A percentile compares a stretch with the other conserved stretches of the same genome.
Evolutionary conservation across 1,140 invertebrate genomes (phyloP).

Genomic region (Theocolax elegans): DNA sequence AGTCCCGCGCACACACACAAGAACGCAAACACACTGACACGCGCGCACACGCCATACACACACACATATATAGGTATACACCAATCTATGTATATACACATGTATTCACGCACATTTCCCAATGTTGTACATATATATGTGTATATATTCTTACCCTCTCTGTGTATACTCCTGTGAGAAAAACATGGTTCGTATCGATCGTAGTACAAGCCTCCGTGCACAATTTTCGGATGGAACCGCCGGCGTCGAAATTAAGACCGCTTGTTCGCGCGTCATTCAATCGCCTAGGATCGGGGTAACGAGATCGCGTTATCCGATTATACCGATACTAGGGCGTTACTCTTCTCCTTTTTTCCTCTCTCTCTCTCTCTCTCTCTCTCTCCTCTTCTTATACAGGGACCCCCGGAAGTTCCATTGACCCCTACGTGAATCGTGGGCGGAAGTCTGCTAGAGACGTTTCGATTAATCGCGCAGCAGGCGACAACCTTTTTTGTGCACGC

Average conservation of each 20-base stretch:
- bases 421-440: conserved; percentile 38
- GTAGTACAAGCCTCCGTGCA: conserved; percentile 49
- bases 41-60: no score
- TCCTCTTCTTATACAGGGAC: conserved; percentile 40
- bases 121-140: no score
- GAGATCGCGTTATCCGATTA: conserved; percentile 53
- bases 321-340: conserved; percentile 42
- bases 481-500: neutral
- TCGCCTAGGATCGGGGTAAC: conserved; percentile 41
- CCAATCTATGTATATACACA: no score
- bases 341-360: conserved; percentile 47
- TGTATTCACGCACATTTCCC: no score
- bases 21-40: no score
- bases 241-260: conserved; percentile 56
- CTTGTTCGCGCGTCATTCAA: conserved; percentile 54
- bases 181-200: no score
- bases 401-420: conserved; percentile 47
- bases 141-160: no score
- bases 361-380: conserved; percentile 43
- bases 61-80: no score
- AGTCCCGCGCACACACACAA: no score
- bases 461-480: conserved; percentile 60
- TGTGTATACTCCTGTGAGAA: no score
- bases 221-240: conserved; percentile 55
- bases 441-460: conserved; percentile 65